Percentiles rank a stretch among this genome's conserved stretches.
phyloP scores from a whole-genome alignment of 2,888 invertebrate genomes.

The Tenodera sinensis region DNA sequence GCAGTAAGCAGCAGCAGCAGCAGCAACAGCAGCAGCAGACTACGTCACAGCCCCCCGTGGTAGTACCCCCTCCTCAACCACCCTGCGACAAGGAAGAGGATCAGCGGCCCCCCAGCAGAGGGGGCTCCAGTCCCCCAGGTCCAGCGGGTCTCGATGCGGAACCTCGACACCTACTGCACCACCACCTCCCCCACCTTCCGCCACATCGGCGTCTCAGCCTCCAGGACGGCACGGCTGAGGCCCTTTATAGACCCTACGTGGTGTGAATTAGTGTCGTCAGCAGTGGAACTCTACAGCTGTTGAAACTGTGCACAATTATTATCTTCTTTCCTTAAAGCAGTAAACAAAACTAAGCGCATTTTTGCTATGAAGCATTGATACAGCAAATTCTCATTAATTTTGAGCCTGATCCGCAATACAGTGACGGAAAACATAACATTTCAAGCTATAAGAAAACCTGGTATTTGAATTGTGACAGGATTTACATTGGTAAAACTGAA shows the following conservation, averaged over 20 bases:
- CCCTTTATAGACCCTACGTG: slow-evolving; percentile 50
- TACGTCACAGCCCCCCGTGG: slow-evolving; percentile 7
- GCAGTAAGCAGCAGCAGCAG: slow-evolving; percentile 1
- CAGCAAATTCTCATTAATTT: too few species aligned
- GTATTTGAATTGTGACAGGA: too few species aligned
- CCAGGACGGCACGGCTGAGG: slow-evolving; percentile 39
- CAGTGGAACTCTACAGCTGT: too few species aligned
- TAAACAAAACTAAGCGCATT: too few species aligned
- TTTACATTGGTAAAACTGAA: too few species aligned
- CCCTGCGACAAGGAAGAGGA: slow-evolving; percentile 21
- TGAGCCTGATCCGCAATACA: too few species aligned
- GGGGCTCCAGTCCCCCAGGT: neutral
- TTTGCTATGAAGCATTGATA: too few species aligned
- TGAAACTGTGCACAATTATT: too few species aligned
- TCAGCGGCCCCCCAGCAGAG: neutral
- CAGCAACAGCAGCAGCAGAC: slow-evolving; percentile 1
- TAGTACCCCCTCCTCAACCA: slow-evolving; percentile 12
- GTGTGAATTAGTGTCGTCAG: too few species aligned
- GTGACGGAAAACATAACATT: too few species aligned
- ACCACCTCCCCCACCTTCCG: slow-evolving; percentile 6
- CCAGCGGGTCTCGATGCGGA: neutral
- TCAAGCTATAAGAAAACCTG: too few species aligned
- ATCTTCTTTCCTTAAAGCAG: too few species aligned
- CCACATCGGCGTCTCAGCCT: slow-evolving; percentile 24
- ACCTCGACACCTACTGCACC: neutral